phyloP scores from a whole-genome alignment of 2,113 vertebrate species.

The Megatriorchis doriae region DNA sequence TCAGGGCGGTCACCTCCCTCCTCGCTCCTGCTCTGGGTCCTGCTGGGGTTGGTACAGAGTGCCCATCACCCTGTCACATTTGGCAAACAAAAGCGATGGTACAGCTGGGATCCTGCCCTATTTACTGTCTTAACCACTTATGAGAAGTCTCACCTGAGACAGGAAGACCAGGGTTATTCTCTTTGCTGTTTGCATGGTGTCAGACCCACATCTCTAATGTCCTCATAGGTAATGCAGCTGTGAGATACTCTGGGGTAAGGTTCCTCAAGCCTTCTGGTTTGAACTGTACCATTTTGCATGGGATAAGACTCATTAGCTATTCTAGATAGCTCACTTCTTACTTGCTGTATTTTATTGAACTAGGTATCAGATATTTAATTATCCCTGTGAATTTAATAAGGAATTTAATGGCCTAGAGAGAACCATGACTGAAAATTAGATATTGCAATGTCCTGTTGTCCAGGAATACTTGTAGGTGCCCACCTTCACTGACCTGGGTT shows the following conservation, averaged over 20 bases:
- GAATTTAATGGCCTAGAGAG: neutral
- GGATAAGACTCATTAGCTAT: neutral
- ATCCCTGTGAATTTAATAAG: neutral
- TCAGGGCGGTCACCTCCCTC: neutral
- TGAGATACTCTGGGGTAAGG: neutral
- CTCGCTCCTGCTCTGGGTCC: neutral
- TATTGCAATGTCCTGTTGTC: neutral
- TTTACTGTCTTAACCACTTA: neutral
- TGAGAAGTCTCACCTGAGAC: neutral
- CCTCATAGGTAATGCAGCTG: rapidly evolving
- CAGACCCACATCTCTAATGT: neutral
- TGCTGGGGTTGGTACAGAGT: neutral
- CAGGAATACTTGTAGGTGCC: neutral
- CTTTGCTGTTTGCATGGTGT: neutral
- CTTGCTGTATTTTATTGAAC: neutral
- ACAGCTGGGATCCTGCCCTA: neutral
- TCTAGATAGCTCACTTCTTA: neutral
- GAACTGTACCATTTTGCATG: neutral
- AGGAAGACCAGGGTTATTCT: neutral
- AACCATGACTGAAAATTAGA: neutral
- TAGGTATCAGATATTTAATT: neutral
- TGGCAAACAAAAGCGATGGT: neutral
- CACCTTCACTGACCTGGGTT: neutral
- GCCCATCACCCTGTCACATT: neutral
- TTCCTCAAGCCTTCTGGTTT: neutral